Conservation (phyloP, 1,140 invertebrate genomes). For the Bombus consobrinus region DNA sequence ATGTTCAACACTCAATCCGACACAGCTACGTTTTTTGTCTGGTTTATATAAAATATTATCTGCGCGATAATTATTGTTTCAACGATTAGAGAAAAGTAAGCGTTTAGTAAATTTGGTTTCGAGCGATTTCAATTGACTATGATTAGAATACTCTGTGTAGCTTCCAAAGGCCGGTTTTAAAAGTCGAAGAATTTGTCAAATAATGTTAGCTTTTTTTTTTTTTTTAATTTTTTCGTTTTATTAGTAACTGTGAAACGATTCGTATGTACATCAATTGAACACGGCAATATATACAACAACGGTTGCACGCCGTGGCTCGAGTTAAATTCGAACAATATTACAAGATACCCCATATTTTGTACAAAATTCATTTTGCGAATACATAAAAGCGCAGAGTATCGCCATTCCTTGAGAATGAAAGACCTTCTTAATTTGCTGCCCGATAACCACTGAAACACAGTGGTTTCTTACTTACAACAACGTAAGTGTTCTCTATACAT, state of each 20-base stretch:
- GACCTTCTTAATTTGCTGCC: slow-evolving; percentile 59
- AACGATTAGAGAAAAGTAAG: slow-evolving; percentile 42
- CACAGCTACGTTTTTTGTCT: slow-evolving; percentile 1
- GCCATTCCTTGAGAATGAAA: slow-evolving; percentile 46
- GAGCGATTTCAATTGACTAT: slow-evolving; percentile 41
- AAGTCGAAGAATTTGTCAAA: slow-evolving; percentile 53
- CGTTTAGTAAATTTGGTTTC: slow-evolving; percentile 38
- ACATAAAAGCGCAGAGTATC: slow-evolving; percentile 54
- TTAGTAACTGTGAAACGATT: slow-evolving; percentile 76
- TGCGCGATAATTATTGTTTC: slow-evolving; percentile 43
- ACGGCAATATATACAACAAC: slow-evolving; percentile 45
- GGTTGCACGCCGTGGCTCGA: slow-evolving; percentile 24
- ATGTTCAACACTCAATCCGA: slow-evolving; percentile 24
- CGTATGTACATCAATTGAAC: slow-evolving; percentile 74
- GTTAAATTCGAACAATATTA: slow-evolving; percentile 48
- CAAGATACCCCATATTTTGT: slow-evolving; percentile 58
- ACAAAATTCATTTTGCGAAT: slow-evolving; percentile 63
- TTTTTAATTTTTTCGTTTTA: slow-evolving; percentile 49
- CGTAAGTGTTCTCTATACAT: slow-evolving; percentile 42
- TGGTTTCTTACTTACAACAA: slow-evolving; percentile 33
- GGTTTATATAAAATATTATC: slow-evolving; percentile 29
- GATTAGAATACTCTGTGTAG: slow-evolving; percentile 35
- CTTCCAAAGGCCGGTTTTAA: slow-evolving; percentile 38
- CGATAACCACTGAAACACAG: slow-evolving; percentile 30
- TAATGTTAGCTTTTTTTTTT: slow-evolving; percentile 30